A percentile compares a stretch with the other conserved stretches of the same genome.
These are phyloP conservation scores for Centrocercus urophasianus DNA, from an alignment of 2,113 vertebrate genomes.

Conservation along the genomic window DNA sequence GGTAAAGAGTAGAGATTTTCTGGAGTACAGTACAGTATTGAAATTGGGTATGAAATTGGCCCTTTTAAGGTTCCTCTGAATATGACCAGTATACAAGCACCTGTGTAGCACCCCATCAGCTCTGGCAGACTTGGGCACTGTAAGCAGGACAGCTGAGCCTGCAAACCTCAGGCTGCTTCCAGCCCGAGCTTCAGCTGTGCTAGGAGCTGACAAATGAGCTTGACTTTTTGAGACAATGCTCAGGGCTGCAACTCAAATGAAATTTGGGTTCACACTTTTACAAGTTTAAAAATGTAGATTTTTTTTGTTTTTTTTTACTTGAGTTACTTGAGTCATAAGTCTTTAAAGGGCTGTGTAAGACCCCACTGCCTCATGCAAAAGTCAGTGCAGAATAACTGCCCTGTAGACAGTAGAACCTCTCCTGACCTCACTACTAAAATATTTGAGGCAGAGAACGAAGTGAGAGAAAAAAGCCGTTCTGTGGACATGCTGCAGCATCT, in stretches of 20 bases:
- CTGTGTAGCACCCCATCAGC: accelerated
- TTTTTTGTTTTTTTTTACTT: not conserved
- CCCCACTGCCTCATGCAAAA: not conserved
- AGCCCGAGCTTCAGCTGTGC: accelerated
- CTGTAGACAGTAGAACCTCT: not conserved
- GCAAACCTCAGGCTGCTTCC: not conserved
- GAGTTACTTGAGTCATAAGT: not conserved
- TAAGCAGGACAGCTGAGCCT: not conserved
- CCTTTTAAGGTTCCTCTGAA: not conserved
- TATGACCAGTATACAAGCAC: accelerated
- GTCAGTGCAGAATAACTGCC: not conserved
- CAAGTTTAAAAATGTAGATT: not conserved
- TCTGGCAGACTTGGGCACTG: not conserved
- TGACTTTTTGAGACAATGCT: not conserved
- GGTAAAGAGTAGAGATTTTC: not conserved
- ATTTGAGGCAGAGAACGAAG: conserved; percentile 40
- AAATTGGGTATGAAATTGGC: not conserved
- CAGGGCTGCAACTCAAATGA: not conserved
- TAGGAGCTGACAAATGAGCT: not conserved
- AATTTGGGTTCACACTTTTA: not conserved
- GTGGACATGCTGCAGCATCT: conserved; percentile 49
- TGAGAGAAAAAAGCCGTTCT: not conserved
- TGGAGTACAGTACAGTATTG: not conserved
- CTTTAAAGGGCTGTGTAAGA: not conserved
- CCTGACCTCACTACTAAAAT: conserved; percentile 33